phyloP scores from a whole-genome alignment of 2,797 vertebrate genomes.

The Halcyon smyrnensis region DNA sequence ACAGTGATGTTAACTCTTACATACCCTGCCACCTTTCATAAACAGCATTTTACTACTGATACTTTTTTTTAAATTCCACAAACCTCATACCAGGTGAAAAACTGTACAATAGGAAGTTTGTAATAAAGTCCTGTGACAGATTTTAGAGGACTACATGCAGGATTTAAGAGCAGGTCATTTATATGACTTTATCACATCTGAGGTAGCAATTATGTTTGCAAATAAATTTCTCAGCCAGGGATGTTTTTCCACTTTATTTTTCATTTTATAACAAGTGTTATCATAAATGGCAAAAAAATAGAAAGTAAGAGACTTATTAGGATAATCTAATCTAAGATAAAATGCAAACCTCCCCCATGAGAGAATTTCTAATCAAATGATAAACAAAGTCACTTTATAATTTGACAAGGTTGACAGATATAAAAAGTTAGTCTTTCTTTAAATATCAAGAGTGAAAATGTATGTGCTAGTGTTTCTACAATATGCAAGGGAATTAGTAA shows the following conservation, averaged over 20 bases:
- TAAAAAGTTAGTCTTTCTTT: neutral
- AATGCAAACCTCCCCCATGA: neutral
- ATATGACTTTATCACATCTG: neutral
- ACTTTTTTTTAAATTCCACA: neutral
- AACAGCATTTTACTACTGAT: neutral
- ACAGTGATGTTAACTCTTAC: slow-evolving; percentile 11
- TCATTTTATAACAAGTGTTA: slow-evolving; percentile 39
- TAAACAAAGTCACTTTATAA: neutral
- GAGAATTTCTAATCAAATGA: neutral
- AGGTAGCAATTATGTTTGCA: slow-evolving; percentile 44
- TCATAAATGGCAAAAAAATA: slow-evolving; percentile 3
- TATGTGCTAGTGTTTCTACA: neutral
- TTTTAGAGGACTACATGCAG: neutral
- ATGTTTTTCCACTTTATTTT: slow-evolving; percentile 48
- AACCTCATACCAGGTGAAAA: neutral
- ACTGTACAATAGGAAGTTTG: neutral
- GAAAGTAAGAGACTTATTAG: neutral
- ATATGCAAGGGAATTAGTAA: neutral
- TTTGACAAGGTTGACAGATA: neutral
- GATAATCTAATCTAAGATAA: slow-evolving; percentile 26
- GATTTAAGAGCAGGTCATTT: slow-evolving; percentile 6
- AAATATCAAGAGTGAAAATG: neutral
- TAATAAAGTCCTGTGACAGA: neutral
- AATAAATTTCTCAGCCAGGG: slow-evolving; percentile 43
- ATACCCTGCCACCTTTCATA: neutral